A percentile compares a stretch with the other conserved stretches of the same genome.
Evolutionary conservation across 2,888 invertebrate genomes (phyloP).

Genomic region (Andrena flavipes): DNA sequence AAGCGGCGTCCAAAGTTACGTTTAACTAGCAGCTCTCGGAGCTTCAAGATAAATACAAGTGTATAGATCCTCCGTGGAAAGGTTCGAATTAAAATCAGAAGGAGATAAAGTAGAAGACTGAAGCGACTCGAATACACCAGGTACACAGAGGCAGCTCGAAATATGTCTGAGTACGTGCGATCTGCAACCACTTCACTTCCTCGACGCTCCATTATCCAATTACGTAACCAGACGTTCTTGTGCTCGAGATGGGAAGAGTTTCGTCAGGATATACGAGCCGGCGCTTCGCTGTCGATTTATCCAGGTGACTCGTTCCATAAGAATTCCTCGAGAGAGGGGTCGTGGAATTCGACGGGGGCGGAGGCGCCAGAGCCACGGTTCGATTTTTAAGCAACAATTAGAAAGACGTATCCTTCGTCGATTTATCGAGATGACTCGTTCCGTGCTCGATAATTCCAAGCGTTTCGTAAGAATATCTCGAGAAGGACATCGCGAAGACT

Average conservation of each 20-base stretch:
- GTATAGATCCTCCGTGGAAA: background rate
- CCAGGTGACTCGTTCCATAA: background rate
- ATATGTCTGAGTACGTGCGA: background rate
- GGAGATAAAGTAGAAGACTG: background rate
- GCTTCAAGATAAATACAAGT: background rate
- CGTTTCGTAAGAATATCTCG: too few relatives aligned
- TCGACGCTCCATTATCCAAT: background rate
- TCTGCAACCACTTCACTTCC: background rate
- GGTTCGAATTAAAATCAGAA: background rate
- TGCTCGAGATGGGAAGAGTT: background rate
- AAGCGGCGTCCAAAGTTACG: background rate
- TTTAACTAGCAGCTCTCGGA: background rate
- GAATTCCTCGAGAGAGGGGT: background rate
- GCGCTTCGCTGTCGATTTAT: background rate
- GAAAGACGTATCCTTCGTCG: conserved; percentile 43
- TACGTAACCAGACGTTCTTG: background rate
- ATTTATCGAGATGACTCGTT: too few relatives aligned
- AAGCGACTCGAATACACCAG: background rate
- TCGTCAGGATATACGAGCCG: background rate
- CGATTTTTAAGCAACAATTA: conserved; percentile 60
- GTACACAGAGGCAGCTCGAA: too few relatives aligned
- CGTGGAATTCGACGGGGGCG: too few relatives aligned
- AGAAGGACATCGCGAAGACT: too few relatives aligned
- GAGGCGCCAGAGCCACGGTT: background rate
- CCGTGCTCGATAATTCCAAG: too few relatives aligned